Conservation (phyloP, 2,888 invertebrate genomes). For the Tinea semifulvella region DNA sequence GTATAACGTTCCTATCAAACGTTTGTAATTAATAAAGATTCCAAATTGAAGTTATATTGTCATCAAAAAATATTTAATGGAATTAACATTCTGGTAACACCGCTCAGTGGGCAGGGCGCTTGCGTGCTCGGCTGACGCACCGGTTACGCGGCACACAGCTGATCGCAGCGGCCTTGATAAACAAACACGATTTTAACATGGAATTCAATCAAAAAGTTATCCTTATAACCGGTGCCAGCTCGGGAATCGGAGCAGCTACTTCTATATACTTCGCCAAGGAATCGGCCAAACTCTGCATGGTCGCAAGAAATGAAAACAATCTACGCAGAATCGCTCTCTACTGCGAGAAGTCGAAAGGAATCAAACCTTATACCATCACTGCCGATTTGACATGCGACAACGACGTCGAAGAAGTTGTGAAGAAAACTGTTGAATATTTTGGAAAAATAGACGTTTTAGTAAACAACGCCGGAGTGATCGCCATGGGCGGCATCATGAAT, state of each 20-base stretch:
- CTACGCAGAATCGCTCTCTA: constrained; percentile 46
- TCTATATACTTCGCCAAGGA: constrained; percentile 73
- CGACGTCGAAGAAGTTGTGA: constrained; percentile 71
- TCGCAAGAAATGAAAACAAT: constrained; percentile 57
- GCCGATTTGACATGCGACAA: constrained; percentile 75
- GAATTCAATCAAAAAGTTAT: constrained; percentile 70
- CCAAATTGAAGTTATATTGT: too few relatives aligned
- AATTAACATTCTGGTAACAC: constrained; percentile 8
- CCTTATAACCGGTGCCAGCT: constrained; percentile 75
- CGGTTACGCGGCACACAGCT: neutral
- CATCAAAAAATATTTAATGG: neutral
- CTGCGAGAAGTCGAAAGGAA: constrained; percentile 63
- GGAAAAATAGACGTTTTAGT: constrained; percentile 79
- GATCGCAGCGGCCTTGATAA: neutral
- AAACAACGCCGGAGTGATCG: constrained; percentile 87
- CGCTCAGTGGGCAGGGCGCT: neutral
- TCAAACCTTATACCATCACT: constrained; percentile 63
- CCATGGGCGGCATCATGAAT: constrained; percentile 81
- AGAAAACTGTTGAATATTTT: constrained; percentile 73
- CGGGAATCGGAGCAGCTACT: constrained; percentile 78
- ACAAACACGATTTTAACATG: constrained; percentile 36
- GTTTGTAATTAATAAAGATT: too few relatives aligned
- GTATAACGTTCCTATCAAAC: too few relatives aligned
- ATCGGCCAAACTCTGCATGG: constrained; percentile 71
- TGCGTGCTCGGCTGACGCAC: constrained; percentile 3